phyloP scores from a whole-genome alignment of 2,888 invertebrate species.

The Torymus aiolomorphi region DNA sequence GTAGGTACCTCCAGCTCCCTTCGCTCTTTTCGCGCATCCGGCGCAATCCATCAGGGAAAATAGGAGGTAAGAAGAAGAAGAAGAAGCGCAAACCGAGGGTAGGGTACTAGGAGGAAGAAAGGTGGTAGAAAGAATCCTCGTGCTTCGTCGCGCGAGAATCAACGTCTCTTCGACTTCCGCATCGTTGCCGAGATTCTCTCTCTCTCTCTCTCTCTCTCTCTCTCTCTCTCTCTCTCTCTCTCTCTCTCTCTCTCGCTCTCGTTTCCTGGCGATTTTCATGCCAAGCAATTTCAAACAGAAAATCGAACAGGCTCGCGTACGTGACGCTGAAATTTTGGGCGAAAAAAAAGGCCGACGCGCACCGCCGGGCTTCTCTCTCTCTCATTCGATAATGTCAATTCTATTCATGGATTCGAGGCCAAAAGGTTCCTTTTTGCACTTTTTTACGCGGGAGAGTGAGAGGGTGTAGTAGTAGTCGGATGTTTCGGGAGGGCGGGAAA shows the following conservation, averaged over 20 bases:
- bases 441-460: not conserved
- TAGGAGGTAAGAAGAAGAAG: not conserved
- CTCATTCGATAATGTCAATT: conserved; percentile 47
- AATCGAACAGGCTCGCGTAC: conserved; percentile 54
- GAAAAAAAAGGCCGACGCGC: conserved; percentile 15
- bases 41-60: too few species aligned
- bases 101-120: too few species aligned
- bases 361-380: not conserved
- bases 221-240: conserved; percentile 19
- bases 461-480: too few species aligned
- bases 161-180: conserved; percentile 59
- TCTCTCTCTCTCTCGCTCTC: conserved; percentile 16
- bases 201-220: conserved; percentile 38
- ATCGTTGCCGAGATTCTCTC: not conserved
- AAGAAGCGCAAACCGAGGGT: not conserved
- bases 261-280: conserved; percentile 40
- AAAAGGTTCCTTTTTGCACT: not conserved
- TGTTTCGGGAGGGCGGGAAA: not conserved
- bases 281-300: conserved; percentile 57
- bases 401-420: conserved; percentile 34
- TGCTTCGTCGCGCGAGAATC: conserved; percentile 60
- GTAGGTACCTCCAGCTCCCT: too few species aligned
- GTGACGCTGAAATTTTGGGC: conserved; percentile 1
- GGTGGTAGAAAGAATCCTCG: conserved; percentile 53
- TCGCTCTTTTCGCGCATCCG: too few species aligned